Evolutionary conservation across 2,888 invertebrate species (phyloP), one percentile per base, ranked within the genome.

Genomic region (Drosophila atroscutellata): DNA sequence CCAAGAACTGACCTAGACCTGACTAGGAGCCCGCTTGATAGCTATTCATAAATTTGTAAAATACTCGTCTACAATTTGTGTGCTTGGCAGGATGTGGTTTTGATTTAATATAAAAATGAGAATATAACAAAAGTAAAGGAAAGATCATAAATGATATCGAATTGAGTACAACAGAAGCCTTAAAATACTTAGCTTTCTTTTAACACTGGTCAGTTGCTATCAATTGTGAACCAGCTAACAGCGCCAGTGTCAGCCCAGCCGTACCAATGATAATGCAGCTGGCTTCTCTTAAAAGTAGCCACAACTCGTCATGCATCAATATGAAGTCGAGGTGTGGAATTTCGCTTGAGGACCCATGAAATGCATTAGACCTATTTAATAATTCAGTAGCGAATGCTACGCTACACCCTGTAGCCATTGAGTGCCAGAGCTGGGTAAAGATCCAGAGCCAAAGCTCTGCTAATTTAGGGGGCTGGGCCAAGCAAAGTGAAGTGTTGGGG

Each of bases 351-450:
- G 81, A 81, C 85, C 83, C 89, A 89, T 81, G 72, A 85, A 86
- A 83, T 89, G 89, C 86, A 86, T 86, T 86, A 86, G 83, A 72
- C 52, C 67, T 77, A 49, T 63, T 86, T 72, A 89, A 86, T 86
- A 89, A 86, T 86, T 84, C 83, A 86, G 61, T 45, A 65, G 71
- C 37, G 39, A 70, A 65, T 67, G 66, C 66, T 49, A 72, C 71
- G 72, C 71, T 73, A 64, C 73, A 79, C 52, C 72, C 64, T 56
- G 51, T 36, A 32, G 51, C 56, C 71, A 64, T 51, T 61, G 24
- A 34, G 37, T 18, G 55, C 30, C 24, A 15, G 13, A 50, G 34
- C 37, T 54, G 36, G 37, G 13, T 11, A 45, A 47, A 39, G 49
- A 20, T 47, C 9, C 37, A 34, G 8, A 55, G 47, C 55, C 4